Base-by-base conservation (phyloP, 2,113 vertebrate species). In the Polypterus senegalus region DNA sequence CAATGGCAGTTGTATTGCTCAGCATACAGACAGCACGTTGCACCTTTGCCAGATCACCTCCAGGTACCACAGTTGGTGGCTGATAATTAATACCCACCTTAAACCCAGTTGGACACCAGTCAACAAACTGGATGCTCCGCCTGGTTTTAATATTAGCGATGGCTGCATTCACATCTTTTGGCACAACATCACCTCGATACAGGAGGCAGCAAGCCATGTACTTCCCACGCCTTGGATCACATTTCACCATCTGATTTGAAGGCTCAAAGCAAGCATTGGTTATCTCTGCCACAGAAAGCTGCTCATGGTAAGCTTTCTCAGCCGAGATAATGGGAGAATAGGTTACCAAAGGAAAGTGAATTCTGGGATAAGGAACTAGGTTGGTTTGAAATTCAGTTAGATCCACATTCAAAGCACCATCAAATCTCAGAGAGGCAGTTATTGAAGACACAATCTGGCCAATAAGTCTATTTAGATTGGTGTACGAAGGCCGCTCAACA, bases 1-100 rank as follows among this genome's bases (percentile, higher is more conserved):
- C 85, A 0, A 88, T 88, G 77, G 85, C 86, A 0, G 83, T 88
- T 1, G 85, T 87, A 76, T 88, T 88, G 75, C 85, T 88, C 73
- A 88, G 74, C 48, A 83, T 27, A 27, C 27, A 27, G 27, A 27
- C 27, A 27, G 27, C 27, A 27, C 27, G 27, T 27, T 27, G 27
- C 27, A 27, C 27, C 27, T 27, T 27, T 27, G 27, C 27, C 27
- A 27, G 27, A 27, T 27, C 27, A 27, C 27, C 27, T 27, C 27
- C 27, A 27, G 27, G 27, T 27, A 27, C 27, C 27, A 27, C 27
- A 27, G 27, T 27, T 1, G 27, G 27, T 27, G 27, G 27, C 27
- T 27, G 27, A 27, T 27, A 27, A 27, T 27, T 27, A 27, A 27
- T 27, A 27, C 27, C 27, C 1, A 27, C 27, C 27, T 27, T 27